These are phyloP conservation scores for Metopia argyrocephala DNA, from an alignment of 2,888 invertebrate species.

Conservation along the genomic window DNA sequence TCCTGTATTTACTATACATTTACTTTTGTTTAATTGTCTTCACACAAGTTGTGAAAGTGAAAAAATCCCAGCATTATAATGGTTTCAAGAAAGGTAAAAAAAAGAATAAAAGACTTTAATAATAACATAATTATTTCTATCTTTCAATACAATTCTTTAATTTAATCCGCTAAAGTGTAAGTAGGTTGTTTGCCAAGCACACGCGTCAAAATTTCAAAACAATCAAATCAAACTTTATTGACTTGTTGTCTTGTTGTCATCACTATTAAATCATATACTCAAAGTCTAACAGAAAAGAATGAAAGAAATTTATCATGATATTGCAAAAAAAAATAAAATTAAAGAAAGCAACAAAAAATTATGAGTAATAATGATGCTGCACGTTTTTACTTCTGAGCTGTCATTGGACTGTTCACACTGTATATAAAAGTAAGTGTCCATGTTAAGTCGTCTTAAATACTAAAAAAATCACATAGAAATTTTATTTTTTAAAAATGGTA, in stretches of 20 bases:
- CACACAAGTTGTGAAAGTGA: conserved; percentile 44
- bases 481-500: too few species aligned
- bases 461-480: not conserved
- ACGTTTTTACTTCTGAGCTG: not conserved
- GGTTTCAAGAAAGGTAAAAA: conserved; percentile 6
- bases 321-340: not conserved
- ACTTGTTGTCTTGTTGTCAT: too few species aligned
- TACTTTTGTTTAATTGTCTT: conserved; percentile 2
- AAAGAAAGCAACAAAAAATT: not conserved
- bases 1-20: not conserved
- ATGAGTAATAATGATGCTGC: not conserved
- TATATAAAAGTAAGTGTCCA: not conserved
- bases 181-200: conserved; percentile 70
- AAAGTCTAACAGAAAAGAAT: too few species aligned
- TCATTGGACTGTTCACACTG: not conserved
- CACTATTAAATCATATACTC: too few species aligned
- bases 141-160: not conserved
- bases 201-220: too few species aligned
- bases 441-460: too few species aligned
- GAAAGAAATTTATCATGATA: too few species aligned
- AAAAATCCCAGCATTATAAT: conserved; percentile 44
- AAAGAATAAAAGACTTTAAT: conserved; percentile 15
- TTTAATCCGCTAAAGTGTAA: conserved; percentile 74
- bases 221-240: too few species aligned
- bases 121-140: conserved; percentile 22